Percentiles rank a stretch among this genome's conserved stretches.
Evolutionary conservation across 2,113 vertebrate genomes (phyloP).

Genomic region (Piprites chloris): DNA sequence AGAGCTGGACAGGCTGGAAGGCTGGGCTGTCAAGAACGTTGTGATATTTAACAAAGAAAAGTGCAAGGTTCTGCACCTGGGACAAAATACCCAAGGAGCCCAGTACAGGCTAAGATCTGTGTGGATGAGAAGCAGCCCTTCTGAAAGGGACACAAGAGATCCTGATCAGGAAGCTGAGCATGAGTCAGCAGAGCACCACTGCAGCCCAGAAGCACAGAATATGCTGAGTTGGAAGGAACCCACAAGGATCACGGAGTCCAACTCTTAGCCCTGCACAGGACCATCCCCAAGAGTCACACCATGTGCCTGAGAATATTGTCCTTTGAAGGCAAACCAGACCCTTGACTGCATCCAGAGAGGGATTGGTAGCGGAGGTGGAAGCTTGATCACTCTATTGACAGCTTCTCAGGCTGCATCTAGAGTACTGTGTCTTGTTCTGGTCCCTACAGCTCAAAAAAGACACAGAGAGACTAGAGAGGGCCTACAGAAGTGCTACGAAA

Average conservation of each 20-base stretch:
- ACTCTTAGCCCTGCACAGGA: not conserved
- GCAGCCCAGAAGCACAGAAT: not conserved
- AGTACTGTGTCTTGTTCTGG: not conserved
- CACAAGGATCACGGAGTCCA: not conserved
- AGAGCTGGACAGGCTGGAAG: not conserved
- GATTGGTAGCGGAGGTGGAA: not conserved
- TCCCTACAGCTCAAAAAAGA: not conserved
- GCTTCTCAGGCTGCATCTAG: not conserved
- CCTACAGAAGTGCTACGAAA: not conserved
- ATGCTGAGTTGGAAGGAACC: not conserved
- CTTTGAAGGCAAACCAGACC: not conserved
- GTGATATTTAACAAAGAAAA: not conserved
- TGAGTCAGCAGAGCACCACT: too few relatives aligned
- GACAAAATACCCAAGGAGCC: not conserved
- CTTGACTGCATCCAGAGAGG: not conserved
- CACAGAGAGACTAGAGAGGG: not conserved
- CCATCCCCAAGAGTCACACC: not conserved
- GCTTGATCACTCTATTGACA: not conserved
- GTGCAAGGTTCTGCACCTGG: not conserved
- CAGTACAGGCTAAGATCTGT: not conserved
- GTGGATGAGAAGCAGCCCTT: not conserved
- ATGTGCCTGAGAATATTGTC: not conserved
- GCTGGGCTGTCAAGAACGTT: not conserved
- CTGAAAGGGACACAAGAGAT: accelerated
- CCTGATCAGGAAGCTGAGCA: not conserved